These are phyloP conservation scores for Cossypha heuglini DNA, from an alignment of 2,797 vertebrate genomes.

Conservation along the genomic window DNA sequence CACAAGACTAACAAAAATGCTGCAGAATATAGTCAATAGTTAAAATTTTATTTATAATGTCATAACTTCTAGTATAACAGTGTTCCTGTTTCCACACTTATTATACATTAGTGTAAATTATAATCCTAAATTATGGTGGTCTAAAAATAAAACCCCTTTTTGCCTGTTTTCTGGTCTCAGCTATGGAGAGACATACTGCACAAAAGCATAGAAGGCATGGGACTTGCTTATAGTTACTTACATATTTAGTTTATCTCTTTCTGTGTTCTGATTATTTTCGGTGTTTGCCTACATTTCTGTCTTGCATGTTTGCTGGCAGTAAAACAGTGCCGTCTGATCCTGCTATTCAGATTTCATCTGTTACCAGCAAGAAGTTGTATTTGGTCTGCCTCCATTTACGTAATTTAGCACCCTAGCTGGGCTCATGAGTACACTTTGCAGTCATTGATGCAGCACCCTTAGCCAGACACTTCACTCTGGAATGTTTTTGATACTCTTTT, in stretches of 20 bases:
- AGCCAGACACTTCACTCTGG: conserved; percentile 53
- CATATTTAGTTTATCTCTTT: not conserved
- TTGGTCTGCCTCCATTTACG: conserved; percentile 6
- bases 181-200: conserved; percentile 10
- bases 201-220: conserved; percentile 30
- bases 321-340: not conserved
- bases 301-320: conserved; percentile 36
- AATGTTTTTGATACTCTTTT: conserved; percentile 55
- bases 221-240: not conserved
- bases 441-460: not conserved
- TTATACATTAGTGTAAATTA: conserved; percentile 23
- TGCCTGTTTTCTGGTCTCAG: conserved; percentile 18
- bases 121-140: not conserved
- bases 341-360: not conserved
- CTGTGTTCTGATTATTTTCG: not conserved
- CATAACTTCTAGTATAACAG: conserved; percentile 35
- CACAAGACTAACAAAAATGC: conserved; percentile 58
- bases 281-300: not conserved
- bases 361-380: not conserved
- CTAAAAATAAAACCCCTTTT: conserved; percentile 14
- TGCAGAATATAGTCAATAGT: conserved; percentile 28
- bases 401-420: conserved; percentile 39
- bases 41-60: conserved; percentile 64
- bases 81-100: conserved; percentile 34
- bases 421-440: conserved; percentile 18